Evolutionary conservation across 2,888 invertebrate species (phyloP).

Genomic region (Brenthis hecate): DNA sequence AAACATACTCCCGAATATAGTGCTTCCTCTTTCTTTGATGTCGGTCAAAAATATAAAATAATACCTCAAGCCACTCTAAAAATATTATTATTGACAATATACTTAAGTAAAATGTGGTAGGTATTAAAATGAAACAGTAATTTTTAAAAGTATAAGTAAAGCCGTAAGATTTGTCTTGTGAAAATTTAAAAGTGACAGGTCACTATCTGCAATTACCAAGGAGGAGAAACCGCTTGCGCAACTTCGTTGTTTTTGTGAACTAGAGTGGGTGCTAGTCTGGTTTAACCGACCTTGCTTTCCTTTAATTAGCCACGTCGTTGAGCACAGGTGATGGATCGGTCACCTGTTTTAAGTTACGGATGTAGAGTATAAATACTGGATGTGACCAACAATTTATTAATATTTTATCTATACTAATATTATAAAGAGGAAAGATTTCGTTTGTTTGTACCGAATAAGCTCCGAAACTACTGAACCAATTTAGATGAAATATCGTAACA

Average conservation of each 20-base stretch:
- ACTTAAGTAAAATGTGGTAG: too few relatives aligned
- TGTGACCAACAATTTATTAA: constrained; percentile 8
- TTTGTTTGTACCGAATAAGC: too few relatives aligned
- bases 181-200: constrained; percentile 22
- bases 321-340: constrained; percentile 75
- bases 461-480: too few relatives aligned
- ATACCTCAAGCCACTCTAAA: too few relatives aligned
- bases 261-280: constrained; percentile 66
- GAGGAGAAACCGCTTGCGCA: constrained; percentile 52
- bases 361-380: constrained; percentile 41
- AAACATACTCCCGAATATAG: too few relatives aligned
- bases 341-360: constrained; percentile 60
- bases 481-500: too few relatives aligned
- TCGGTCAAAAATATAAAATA: too few relatives aligned
- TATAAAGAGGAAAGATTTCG: too few relatives aligned
- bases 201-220: constrained; percentile 24
- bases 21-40: too few relatives aligned
- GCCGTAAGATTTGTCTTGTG: neutral
- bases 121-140: too few relatives aligned
- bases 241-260: constrained; percentile 53
- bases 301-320: constrained; percentile 76
- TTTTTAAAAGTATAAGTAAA: neutral
- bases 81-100: too few relatives aligned
- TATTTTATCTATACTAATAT: neutral
- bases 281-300: constrained; percentile 77